Evolutionary conservation across 2,113 vertebrate species (phyloP).

Genomic region (Perccottus glenii): DNA sequence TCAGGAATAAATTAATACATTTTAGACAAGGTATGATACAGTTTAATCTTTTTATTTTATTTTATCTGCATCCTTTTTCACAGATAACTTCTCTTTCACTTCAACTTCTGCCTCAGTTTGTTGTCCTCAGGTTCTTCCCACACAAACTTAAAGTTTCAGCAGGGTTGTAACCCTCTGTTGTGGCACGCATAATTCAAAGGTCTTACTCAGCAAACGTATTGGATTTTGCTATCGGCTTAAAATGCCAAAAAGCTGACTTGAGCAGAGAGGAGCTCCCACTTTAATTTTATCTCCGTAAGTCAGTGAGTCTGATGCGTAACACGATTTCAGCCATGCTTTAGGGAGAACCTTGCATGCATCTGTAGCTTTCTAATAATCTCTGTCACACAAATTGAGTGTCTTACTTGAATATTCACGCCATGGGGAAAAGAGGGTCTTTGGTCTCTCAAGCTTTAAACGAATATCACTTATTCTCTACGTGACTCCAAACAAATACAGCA

Average conservation of each 20-base stretch:
- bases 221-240: conserved; percentile 48
- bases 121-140: neutral
- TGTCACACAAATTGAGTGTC: conserved; percentile 50
- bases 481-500: neutral
- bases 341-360: conserved; percentile 39
- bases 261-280: conserved; percentile 38
- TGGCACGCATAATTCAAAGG: conserved; percentile 33
- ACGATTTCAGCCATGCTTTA: conserved; percentile 37
- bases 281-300: conserved; percentile 46
- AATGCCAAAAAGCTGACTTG: conserved; percentile 47
- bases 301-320: conserved; percentile 33
- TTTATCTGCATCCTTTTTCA: too few species aligned
- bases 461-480: conserved; percentile 23
- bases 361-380: conserved; percentile 52
- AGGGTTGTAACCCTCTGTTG: conserved; percentile 27
- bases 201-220: conserved; percentile 58
- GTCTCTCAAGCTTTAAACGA: conserved; percentile 19
- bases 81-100: neutral
- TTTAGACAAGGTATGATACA: too few species aligned
- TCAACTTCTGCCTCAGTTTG: neutral
- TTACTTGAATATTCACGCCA: conserved; percentile 62
- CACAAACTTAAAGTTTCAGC: conserved; percentile 28
- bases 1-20: too few species aligned
- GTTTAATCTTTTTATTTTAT: neutral
- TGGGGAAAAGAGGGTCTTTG: neutral